Evolutionary conservation across 2,888 invertebrate species (phyloP), one percentile per base, ranked within the genome.

Genomic region (Nomada ferruginata): DNA sequence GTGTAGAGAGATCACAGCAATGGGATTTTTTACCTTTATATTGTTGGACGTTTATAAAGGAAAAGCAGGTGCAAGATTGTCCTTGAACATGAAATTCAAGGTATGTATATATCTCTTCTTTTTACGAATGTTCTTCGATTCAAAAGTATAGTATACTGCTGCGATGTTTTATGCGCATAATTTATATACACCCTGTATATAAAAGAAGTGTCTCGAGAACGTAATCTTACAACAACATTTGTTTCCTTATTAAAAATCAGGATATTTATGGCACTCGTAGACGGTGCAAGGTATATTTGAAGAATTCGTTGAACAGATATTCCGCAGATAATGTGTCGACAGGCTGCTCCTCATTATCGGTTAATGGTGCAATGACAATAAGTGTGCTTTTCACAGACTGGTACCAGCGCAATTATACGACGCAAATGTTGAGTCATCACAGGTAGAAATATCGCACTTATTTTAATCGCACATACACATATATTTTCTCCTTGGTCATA

Each of bases 391-490:
- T 59, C 47, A 13, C 68, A 76, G 81, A 64, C 77, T 60, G 85
- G 86, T 82, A 78, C 88, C 79, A 44, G 60, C 61, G 50, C 69
- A 36, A 59, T 72, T 68, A 57, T 63, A 55, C 80, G 78, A 57
- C 85, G 85, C 69, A 85, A 66, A 79, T 75, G 85, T 87, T 87
- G 87, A 87, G 76, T 87, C 88, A 87, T 80, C 69, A 50, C 23
- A 15, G 52, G 78, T 78, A 60, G 72, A 85, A 84, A 84, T 78
- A 87, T 81, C 71, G 64, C 76, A 83, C 78, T 83, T 79, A 77
- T 68, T 66, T 65, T 42, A 65, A 15, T 29, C 64, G 18, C 68
- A 29, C 42, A 42, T 26, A 60, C 50, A 69, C 50, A 66, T 70
- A 44, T 55, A 55, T 55, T 68, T 61, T 71, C 75, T 52, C 59